Evolutionary conservation across 2,888 invertebrate genomes (phyloP).

Genomic region (Odontomyia ornata): DNA sequence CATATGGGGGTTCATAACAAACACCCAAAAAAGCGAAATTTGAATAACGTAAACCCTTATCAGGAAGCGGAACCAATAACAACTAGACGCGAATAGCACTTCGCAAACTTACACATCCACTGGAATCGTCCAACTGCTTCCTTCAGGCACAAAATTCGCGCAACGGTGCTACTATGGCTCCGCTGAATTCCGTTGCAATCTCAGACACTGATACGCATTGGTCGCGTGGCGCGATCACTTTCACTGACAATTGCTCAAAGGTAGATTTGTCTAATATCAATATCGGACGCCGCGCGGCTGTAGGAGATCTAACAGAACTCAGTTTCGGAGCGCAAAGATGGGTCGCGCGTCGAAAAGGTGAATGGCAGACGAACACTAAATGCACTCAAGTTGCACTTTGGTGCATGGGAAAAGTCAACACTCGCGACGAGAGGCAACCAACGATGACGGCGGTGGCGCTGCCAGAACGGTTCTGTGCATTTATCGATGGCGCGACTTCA

Average conservation of each 20-base stretch:
- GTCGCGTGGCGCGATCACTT: slow-evolving; percentile 14
- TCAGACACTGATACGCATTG: background rate
- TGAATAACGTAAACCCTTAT: too few relatives aligned
- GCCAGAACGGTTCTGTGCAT: slow-evolving; percentile 39
- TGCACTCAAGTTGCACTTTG: slow-evolving; percentile 31
- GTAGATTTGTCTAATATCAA: background rate
- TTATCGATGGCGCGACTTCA: background rate
- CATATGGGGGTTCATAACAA: too few relatives aligned
- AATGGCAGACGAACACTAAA: slow-evolving; percentile 14
- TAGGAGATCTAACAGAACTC: background rate
- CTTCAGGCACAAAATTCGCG: background rate
- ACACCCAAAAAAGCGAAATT: too few relatives aligned
- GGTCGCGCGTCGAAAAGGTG: background rate
- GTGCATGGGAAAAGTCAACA: background rate
- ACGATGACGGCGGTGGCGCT: slow-evolving; percentile 11
- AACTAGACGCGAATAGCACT: background rate
- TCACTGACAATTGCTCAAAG: background rate
- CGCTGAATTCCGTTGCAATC: slow-evolving; percentile 13
- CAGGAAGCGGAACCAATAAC: too few relatives aligned
- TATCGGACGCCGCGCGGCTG: too few relatives aligned
- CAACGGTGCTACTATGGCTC: background rate
- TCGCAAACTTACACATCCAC: slow-evolving; percentile 18
- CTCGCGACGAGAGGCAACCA: background rate
- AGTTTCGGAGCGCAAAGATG: background rate
- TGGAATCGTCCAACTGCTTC: slow-evolving; percentile 3